Percentiles rank a stretch among this genome's conserved stretches.
phyloP scores from a whole-genome alignment of 2,888 invertebrate species.

The Campoplex capitator region DNA sequence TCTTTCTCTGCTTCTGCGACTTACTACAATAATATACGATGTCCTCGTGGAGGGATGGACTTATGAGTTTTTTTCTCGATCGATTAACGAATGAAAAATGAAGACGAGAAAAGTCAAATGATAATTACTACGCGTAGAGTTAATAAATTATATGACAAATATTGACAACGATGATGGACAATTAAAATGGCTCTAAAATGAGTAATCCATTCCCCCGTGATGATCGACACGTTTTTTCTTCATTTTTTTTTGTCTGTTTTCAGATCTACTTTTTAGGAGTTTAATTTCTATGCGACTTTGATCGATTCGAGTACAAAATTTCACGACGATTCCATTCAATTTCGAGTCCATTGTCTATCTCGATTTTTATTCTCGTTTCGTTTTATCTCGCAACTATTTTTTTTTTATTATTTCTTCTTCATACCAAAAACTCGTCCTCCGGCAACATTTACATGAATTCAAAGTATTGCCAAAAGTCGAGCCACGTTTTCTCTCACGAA shows the following conservation, averaged over 20 bases:
- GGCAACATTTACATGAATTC: neutral
- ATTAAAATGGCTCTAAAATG: slow-evolving; percentile 40
- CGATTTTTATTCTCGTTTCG: slow-evolving; percentile 7
- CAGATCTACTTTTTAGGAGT: slow-evolving; percentile 43
- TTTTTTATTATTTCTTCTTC: neutral
- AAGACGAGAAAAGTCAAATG: slow-evolving; percentile 17
- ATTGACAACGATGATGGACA: slow-evolving; percentile 17
- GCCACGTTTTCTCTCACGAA: neutral
- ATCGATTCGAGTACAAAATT: slow-evolving; percentile 64
- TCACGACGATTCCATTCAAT: slow-evolving; percentile 46
- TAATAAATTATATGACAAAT: slow-evolving; percentile 44
- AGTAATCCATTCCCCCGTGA: slow-evolving; percentile 55
- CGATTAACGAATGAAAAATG: slow-evolving; percentile 1
- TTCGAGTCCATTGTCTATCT: slow-evolving; percentile 23
- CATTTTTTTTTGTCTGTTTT: neutral
- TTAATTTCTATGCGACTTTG: slow-evolving; percentile 58
- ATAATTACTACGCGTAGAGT: slow-evolving; percentile 41
- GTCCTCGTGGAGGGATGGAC: slow-evolving; percentile 42
- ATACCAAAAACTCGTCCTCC: neutral
- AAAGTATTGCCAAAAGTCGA: slow-evolving; percentile 40
- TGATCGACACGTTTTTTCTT: slow-evolving; percentile 22
- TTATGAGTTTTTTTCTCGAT: slow-evolving; percentile 21
- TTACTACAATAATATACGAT: slow-evolving; percentile 25
- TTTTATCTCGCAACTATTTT: slow-evolving; percentile 8
- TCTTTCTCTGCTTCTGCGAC: slow-evolving; percentile 15